Evolutionary conservation across 2,888 invertebrate genomes (phyloP).

Genomic region (Drosophila anomelani): DNA sequence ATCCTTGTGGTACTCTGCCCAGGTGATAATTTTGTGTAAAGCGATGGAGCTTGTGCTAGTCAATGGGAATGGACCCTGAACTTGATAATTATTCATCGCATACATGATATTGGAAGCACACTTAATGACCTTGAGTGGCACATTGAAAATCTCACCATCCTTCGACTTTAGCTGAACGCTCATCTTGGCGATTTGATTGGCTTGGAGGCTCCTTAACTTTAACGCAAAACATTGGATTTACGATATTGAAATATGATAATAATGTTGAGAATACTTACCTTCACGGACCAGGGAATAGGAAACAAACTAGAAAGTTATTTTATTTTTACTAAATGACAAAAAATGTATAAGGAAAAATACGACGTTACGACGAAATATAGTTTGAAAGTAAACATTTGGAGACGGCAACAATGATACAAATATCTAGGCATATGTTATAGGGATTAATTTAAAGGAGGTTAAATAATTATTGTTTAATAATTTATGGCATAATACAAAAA

Average conservation of each 20-base stretch:
- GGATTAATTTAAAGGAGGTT: background rate
- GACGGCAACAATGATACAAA: background rate
- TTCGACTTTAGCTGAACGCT: background rate
- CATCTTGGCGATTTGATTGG: background rate
- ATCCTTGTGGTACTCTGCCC: conserved; percentile 3
- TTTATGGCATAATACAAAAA: no score
- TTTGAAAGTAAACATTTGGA: background rate
- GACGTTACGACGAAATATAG: background rate
- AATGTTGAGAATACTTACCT: background rate
- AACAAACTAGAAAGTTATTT: no score
- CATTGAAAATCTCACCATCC: background rate
- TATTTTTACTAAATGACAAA: background rate
- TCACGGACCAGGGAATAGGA: background rate
- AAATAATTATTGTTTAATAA: background rate
- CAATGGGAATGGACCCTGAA: background rate
- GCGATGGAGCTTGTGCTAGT: background rate
- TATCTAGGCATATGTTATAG: background rate
- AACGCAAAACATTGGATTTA: background rate
- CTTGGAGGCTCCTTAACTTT: no score
- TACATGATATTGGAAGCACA: background rate
- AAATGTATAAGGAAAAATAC: background rate
- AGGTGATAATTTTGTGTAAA: background rate
- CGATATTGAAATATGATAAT: background rate
- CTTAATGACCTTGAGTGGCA: background rate
- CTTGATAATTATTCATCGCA: background rate